phyloP scores from a whole-genome alignment of 2,797 vertebrate genomes.

The Threskiornis aethiopicus region DNA sequence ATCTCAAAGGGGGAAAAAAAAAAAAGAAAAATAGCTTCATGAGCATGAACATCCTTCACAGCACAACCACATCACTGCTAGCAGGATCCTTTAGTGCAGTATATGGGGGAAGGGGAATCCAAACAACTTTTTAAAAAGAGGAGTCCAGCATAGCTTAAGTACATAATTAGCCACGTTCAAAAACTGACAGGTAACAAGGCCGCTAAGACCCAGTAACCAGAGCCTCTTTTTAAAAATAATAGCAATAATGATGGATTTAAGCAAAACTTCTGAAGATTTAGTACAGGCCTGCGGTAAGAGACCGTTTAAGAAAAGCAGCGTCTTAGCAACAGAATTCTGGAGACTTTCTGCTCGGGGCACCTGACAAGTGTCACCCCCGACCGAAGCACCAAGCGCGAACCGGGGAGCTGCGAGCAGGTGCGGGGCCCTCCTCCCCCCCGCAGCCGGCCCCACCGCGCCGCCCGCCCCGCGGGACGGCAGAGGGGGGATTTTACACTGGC shows the following conservation, averaged over 20 bases:
- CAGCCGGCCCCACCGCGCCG: background rate
- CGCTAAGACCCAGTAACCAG: background rate
- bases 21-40: background rate
- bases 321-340: background rate
- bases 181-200: background rate
- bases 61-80: background rate
- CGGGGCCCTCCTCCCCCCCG: background rate
- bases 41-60: background rate
- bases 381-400: fast-evolving
- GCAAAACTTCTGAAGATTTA: background rate
- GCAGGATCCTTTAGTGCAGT: fast-evolving
- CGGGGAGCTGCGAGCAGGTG: background rate
- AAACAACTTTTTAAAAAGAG: background rate
- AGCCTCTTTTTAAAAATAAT: background rate
- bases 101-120: background rate
- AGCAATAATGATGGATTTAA: background rate
- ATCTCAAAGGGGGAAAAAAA: background rate
- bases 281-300: fast-evolving
- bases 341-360: fast-evolving
- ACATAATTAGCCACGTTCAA: background rate
- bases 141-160: background rate
- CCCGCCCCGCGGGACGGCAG: too few relatives aligned
- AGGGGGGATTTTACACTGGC: fast-evolving
- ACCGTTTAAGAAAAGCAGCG: background rate
- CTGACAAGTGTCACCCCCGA: fast-evolving